Conservation (phyloP, 2,888 invertebrate species). For the Dynastes hyllus region DNA sequence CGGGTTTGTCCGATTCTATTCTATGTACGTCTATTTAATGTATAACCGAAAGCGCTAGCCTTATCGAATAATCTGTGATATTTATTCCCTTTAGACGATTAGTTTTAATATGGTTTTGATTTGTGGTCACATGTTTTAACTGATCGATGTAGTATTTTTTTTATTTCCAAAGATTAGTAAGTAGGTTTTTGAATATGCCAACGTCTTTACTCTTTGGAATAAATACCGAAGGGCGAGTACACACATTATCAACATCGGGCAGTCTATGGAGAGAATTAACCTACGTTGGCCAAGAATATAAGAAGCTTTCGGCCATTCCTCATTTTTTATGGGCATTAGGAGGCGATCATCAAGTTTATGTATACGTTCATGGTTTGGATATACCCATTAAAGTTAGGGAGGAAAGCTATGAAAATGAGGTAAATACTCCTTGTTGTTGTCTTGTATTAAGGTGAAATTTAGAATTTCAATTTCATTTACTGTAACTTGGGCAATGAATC, state of each 20-base stretch:
- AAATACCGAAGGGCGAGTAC: conserved; percentile 91
- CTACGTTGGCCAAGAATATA: conserved; percentile 90
- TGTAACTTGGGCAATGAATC: too few relatives aligned
- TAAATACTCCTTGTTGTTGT: conserved; percentile 61
- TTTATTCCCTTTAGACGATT: too few relatives aligned
- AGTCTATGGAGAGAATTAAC: conserved; percentile 90
- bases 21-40: too few relatives aligned
- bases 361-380: conserved; percentile 91
- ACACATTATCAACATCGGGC: conserved; percentile 86
- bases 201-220: conserved; percentile 87
- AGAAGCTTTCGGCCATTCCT: conserved; percentile 88
- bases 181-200: conserved; percentile 72
- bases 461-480: too few relatives aligned
- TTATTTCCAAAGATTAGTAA: not conserved
- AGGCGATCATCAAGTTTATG: conserved; percentile 93
- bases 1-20: too few relatives aligned
- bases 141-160: too few relatives aligned
- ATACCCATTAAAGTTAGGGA: conserved; percentile 93
- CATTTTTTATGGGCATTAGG: conserved; percentile 95
- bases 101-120: too few relatives aligned
- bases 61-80: too few relatives aligned
- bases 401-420: conserved; percentile 94
- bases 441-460: too few relatives aligned
- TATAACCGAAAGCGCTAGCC: too few relatives aligned
- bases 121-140: too few relatives aligned